Evolutionary conservation across 2,888 invertebrate species (phyloP).

Genomic region (Clistopyga incitator): DNA sequence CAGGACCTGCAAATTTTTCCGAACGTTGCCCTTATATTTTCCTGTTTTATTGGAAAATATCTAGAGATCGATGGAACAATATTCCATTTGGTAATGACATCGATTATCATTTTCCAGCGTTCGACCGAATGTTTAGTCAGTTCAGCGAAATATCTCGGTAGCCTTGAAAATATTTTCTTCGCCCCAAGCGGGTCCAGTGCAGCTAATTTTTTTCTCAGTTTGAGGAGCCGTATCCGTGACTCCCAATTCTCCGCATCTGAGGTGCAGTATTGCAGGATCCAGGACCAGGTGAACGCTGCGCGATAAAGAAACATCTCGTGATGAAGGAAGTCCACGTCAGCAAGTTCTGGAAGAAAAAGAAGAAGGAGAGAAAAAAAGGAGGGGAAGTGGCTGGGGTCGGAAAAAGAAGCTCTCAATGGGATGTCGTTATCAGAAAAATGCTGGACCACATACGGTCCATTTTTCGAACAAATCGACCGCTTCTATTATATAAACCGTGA

Average conservation of each 20-base stretch:
- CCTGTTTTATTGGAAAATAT: neutral
- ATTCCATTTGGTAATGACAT: neutral
- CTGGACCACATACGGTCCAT: neutral
- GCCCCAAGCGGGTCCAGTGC: no score
- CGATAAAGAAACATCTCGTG: neutral
- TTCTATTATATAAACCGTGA: neutral
- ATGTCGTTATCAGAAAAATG: neutral
- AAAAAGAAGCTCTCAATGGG: neutral
- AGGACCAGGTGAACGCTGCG: neutral
- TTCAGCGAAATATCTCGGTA: no score
- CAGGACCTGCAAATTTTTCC: neutral
- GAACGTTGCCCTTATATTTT: neutral
- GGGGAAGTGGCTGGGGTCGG: neutral
- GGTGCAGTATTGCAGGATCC: neutral
- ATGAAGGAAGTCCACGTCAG: neutral
- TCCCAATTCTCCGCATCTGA: neutral
- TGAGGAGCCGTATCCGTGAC: neutral
- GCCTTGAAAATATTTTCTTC: no score
- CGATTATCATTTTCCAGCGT: no score
- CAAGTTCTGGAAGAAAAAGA: neutral
- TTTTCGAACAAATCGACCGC: conserved; percentile 2
- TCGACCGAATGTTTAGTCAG: no score
- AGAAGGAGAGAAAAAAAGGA: neutral
- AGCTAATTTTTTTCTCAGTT: no score
- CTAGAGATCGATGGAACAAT: conserved; percentile 3